Base-by-base conservation (phyloP, 2,113 vertebrate species). In the Gallinago undulata region DNA sequence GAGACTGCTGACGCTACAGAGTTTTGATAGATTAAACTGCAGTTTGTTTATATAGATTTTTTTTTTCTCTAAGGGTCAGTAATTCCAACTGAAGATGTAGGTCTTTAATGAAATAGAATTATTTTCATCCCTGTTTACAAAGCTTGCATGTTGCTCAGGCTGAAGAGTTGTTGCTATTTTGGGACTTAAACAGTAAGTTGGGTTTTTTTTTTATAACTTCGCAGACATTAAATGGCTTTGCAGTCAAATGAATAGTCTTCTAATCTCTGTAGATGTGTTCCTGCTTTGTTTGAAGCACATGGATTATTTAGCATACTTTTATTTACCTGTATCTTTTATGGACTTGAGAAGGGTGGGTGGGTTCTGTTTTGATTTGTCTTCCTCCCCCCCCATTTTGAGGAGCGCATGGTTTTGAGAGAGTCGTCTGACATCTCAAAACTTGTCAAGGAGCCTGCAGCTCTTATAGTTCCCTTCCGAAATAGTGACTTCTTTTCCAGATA, bases 11-110 rank as follows among this genome's bases (percentile, higher is more conserved):
- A 95, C 15, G 2, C 27, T 68, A 59, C 31, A 31, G 62, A 83
- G 79, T 91, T 95, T n/a, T 87, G 78, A 73, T 87, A 85, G 87
- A 80, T 85, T 79, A 59, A 87, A 72, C 78, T 73, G 11, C n/a
- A 24, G 62, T 33, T 95, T 96, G 70, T 94, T 96, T 91, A 62
- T 84, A 76, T 73, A 35, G 78, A 16, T 47, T 47, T 43, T 47
- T 47, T 72, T 90, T 91, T 80, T 37, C n/a, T 91, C 48, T 50
- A n/a, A 73, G 57, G 62, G 63, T 94, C 57, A 57, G 39, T 93
- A 64, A 69, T 90, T 83, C 28, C 47, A 76, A n/a, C 19, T 79
- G 87, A 89, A 87, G 31, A 35, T 73, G 39, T 73, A 76, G 24
- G 30, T 91, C 48, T 87, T 95, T 35, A 67, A 67, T 89, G 24